Evolutionary conservation across 2,888 invertebrate species (phyloP).

Genomic region (Ypsolopha scabrella): DNA sequence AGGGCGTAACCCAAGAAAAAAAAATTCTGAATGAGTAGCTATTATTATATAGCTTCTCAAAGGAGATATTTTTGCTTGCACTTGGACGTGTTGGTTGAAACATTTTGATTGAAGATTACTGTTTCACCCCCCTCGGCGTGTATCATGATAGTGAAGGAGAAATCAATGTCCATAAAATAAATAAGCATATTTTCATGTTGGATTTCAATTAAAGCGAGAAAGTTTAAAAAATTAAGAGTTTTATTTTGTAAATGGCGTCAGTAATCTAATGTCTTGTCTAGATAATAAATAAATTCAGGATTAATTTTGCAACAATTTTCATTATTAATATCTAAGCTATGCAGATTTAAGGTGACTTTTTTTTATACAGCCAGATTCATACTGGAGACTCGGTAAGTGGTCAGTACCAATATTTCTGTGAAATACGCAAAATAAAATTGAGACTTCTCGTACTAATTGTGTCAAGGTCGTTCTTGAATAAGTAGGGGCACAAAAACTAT

Average conservation of each 20-base stretch:
- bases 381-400: no score
- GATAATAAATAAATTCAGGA: no score
- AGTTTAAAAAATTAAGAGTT: background rate
- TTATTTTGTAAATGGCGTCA: background rate
- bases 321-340: no score
- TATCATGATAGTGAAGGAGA: constrained; percentile 16
- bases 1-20: background rate
- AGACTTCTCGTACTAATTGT: no score
- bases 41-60: background rate
- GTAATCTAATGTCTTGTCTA: no score
- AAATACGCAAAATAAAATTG: no score
- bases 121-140: constrained; percentile 16
- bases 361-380: no score
- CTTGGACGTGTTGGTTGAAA: background rate
- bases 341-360: no score
- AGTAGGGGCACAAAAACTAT: no score
- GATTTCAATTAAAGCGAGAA: constrained; percentile 12
- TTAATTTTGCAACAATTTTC: no score
- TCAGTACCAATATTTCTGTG: no score
- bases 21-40: background rate
- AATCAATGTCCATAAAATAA: constrained; percentile 15
- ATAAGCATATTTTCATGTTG: constrained; percentile 12
- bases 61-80: background rate
- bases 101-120: constrained; percentile 14
- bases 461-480: no score